Base-by-base conservation (phyloP, 2,797 vertebrate species). In the Florisuga fusca region DNA sequence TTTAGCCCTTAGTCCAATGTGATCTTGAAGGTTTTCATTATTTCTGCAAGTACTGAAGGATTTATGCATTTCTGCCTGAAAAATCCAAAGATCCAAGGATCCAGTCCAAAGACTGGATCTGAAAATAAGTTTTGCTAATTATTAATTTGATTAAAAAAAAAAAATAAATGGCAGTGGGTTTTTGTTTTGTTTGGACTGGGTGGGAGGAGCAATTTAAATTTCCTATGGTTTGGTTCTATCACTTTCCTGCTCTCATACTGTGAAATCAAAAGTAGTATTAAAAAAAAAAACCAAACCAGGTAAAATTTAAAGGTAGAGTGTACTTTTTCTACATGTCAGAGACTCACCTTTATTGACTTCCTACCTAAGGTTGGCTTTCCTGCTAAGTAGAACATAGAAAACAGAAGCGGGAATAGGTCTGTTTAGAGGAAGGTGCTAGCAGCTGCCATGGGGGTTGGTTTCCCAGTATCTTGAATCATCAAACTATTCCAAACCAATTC, bases 81-180 rank as follows among this genome's bases (percentile, higher is more conserved):
- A 41, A 14, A 41, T 41, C 38, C 38, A 41, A 41, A 41, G 38
- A 41, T 38, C 36, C 36, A 36, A 36, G 10, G 10, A 36, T 38
- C 13, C 38, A 41, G 14, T 14, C 18, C 20, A 13, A 63, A 61
- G 8, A 36, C n/a, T 16, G 22, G 14, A 31, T 51, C 9, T 54
- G 19, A 38, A 9, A 13, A 25, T 11, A 62, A 33, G 2, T 38
- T 71, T 75, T 83, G 11, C 15, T 77, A n/a, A 15, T 54, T 64
- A 29, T 50, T 43, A 1, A 5, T 31, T 69, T 67, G 21, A 3
- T 31, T 15, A 53, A 53, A 53, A 8, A 69, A 46, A 33, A n/a
- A 33, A 3, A 21, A 7, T 46, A 22, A 10, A 23, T 0, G 27
- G 3, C 5, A 26, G 3, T 22, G 6, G 3, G 5, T 1, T 45